Conservation (phyloP, 2,113 vertebrate species). For the Mustela lutreola region DNA sequence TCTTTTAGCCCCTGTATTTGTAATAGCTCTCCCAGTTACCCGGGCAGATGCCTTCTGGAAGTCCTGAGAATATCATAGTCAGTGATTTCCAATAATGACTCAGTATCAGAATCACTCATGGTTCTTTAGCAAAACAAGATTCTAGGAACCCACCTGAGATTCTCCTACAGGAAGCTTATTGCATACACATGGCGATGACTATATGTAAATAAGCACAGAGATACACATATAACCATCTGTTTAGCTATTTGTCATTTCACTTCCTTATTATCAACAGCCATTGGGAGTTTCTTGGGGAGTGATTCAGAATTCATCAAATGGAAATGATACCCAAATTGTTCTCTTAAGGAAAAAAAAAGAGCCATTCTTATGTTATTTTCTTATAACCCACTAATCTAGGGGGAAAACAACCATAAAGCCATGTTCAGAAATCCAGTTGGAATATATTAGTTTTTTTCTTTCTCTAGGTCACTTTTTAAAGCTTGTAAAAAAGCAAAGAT, state of each 20-base stretch:
- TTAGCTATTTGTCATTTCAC: neutral
- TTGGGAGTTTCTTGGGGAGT: neutral
- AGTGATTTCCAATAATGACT: neutral
- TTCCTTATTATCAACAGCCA: neutral
- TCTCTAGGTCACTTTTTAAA: neutral
- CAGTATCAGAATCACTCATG: neutral
- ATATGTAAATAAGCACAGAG: neutral
- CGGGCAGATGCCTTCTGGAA: neutral
- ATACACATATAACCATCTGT: neutral
- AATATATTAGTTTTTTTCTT: neutral
- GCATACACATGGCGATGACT: neutral
- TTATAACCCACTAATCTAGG: neutral
- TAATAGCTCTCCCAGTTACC: neutral
- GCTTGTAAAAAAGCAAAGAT: neutral
- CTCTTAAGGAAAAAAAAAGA: neutral
- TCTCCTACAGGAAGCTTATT: neutral
- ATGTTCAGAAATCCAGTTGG: neutral
- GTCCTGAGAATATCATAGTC: neutral
- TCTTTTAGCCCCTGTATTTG: neutral
- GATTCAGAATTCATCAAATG: neutral
- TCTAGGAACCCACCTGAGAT: neutral
- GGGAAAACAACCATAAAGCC: neutral
- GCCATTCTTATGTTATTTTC: neutral
- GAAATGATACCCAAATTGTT: constrained; percentile 11
- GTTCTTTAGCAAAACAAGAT: neutral